phyloP scores from a whole-genome alignment of 2,113 vertebrate species.

The Piaya cayana region DNA sequence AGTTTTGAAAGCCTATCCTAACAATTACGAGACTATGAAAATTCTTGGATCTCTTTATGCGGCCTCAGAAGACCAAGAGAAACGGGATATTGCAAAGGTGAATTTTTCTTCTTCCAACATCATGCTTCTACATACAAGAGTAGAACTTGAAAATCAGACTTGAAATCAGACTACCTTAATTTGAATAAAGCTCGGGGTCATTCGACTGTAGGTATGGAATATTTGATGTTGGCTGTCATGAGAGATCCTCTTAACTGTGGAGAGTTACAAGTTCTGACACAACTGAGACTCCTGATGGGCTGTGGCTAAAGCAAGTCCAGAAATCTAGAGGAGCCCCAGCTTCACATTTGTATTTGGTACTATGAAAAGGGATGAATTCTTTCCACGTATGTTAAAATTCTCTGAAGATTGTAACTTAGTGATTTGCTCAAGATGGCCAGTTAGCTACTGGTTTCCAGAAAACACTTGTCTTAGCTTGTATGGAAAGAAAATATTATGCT shows the following conservation, averaged over 20 bases:
- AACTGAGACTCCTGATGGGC: neutral
- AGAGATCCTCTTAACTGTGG: neutral
- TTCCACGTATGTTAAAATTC: no score
- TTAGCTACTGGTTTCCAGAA: neutral
- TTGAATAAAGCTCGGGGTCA: neutral
- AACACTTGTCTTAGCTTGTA: neutral
- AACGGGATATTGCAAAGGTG: slow-evolving; percentile 96
- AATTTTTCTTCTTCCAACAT: neutral
- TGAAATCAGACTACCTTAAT: neutral
- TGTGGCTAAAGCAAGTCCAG: neutral
- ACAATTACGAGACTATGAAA: slow-evolving; percentile 99
- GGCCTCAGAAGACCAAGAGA: slow-evolving; percentile 96
- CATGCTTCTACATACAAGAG: neutral
- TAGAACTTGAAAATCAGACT: neutral
- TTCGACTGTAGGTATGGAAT: neutral
- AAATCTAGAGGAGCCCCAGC: neutral
- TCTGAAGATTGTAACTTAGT: no score
- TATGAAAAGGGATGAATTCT: neutral
- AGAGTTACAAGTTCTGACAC: neutral
- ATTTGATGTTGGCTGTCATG: neutral
- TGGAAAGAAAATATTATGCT: neutral
- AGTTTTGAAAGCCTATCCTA: slow-evolving; percentile 97
- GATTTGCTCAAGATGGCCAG: no score
- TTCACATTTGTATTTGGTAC: neutral
- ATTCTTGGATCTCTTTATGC: slow-evolving; percentile 98